Evolutionary conservation across 2,888 invertebrate species (phyloP).

Genomic region (Lasioglossum villosulum): DNA sequence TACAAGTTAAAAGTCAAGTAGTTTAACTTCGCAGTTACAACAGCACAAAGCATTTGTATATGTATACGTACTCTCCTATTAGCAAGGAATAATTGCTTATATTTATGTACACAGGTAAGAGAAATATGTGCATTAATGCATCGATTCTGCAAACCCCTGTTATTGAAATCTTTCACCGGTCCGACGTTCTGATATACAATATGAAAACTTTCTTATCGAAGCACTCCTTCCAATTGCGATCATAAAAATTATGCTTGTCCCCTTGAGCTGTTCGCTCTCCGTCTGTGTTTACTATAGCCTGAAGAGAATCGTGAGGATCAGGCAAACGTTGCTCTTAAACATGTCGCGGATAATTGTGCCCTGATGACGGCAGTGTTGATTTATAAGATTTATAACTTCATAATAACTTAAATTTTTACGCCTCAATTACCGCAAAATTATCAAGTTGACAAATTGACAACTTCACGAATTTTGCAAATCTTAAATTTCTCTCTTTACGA

Average conservation of each 20-base stretch:
- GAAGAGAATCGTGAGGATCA: background rate
- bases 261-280: background rate
- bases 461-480: background rate
- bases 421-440: background rate
- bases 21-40: background rate
- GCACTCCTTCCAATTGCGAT: background rate
- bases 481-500: background rate
- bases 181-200: background rate
- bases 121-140: background rate
- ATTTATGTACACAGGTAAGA: background rate
- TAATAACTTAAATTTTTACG: background rate
- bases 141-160: background rate
- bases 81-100: conserved; percentile 12
- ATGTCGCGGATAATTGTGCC: background rate
- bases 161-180: background rate
- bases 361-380: background rate
- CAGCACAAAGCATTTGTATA: background rate
- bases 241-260: conserved; percentile 4
- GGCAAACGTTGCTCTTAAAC: background rate
- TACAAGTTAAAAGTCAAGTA: background rate
- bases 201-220: background rate
- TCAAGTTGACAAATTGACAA: too few species aligned
- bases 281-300: background rate
- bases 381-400: background rate
- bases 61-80: background rate